A percentile compares a stretch with the other conserved stretches of the same genome.
Evolutionary conservation across 2,113 vertebrate species (phyloP).

Genomic region (Eublepharis macularius): DNA sequence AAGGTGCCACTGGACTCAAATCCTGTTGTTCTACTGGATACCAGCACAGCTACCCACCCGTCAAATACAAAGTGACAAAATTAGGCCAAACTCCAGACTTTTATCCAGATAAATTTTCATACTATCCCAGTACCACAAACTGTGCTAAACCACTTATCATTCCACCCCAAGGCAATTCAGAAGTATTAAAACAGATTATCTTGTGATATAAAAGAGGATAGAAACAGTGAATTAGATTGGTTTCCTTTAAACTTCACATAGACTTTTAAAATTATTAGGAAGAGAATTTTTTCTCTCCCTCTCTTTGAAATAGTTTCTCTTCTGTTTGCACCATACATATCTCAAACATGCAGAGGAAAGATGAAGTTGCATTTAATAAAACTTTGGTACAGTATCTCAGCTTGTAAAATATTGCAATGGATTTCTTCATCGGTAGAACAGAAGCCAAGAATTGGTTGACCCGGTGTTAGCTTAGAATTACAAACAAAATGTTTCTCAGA

Average conservation of each 20-base stretch:
- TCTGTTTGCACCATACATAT: conserved; percentile 54
- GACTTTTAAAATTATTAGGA: conserved; percentile 46
- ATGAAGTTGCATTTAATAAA: conserved; percentile 43
- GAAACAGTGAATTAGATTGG: conserved; percentile 20
- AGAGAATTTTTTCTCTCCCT: neutral
- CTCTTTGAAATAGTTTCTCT: conserved; percentile 48
- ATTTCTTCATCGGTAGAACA: conserved; percentile 63
- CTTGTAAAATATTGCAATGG: conserved; percentile 67
- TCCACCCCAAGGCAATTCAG: conserved; percentile 28
- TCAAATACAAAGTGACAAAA: conserved; percentile 7
- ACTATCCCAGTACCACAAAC: conserved; percentile 9
- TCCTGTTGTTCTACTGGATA: too few species aligned
- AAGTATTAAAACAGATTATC: conserved; percentile 26
- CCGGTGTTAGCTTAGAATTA: conserved; percentile 73
- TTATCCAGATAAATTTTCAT: neutral
- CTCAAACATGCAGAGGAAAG: conserved; percentile 56
- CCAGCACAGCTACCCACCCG: too few species aligned
- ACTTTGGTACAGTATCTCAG: conserved; percentile 56
- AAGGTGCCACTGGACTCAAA: too few species aligned
- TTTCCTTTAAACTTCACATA: conserved; percentile 59
- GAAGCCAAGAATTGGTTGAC: conserved; percentile 67
- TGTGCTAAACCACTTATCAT: conserved; percentile 17
- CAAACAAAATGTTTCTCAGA: conserved; percentile 67
- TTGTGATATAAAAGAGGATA: conserved; percentile 27
- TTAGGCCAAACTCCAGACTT: neutral